Conservation (phyloP, 2,113 vertebrate species). For the human (Homo sapiens) region GRCh38 chr17:18483001-18483500, state of each 20-base stretch:
- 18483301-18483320: no score
- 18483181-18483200: neutral
- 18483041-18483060: neutral
- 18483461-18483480: neutral
- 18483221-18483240: neutral
- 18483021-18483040: neutral
- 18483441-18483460: neutral
- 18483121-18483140: neutral
- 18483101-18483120: neutral
- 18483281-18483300: neutral
- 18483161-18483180: no score
- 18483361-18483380: neutral
- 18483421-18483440: neutral
- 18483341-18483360: neutral
- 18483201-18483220: neutral
- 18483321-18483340: neutral
- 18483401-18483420: neutral
- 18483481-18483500: neutral
- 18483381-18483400: neutral
- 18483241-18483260: fast-evolving
- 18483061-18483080: neutral
- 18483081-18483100: neutral
- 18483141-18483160: neutral
- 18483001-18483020: neutral
- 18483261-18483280: neutral